These are phyloP conservation scores for Piscicola geometra DNA, from an alignment of 2,888 invertebrate genomes.

Conservation along the genomic window DNA sequence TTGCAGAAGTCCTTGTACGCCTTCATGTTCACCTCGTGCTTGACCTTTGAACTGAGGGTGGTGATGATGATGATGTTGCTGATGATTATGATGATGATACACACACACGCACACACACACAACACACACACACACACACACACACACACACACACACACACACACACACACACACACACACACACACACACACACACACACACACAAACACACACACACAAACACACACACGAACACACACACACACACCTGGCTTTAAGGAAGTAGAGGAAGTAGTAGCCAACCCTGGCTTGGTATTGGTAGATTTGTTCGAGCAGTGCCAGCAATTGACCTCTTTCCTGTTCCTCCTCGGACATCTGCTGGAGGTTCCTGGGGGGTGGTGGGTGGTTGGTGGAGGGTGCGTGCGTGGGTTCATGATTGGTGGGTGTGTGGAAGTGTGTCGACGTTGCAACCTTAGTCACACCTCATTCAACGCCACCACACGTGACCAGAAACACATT, in stretches of 20 bases:
- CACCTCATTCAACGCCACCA: not conserved
- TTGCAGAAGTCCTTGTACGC: conserved; percentile 85
- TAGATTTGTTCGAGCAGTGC: conserved; percentile 77
- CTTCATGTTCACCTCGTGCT: conserved; percentile 68
- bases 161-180: not conserved
- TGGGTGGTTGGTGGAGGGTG: not conserved
- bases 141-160: not conserved
- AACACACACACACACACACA: no score
- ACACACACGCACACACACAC: no score
- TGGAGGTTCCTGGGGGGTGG: conserved; percentile 65
- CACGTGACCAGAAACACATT: not conserved
- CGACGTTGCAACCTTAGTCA: not conserved
- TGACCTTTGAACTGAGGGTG: conserved; percentile 20
- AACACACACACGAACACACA: not conserved
- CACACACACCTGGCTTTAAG: conserved; percentile 64
- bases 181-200: not conserved
- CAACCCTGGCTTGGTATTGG: conserved; percentile 67
- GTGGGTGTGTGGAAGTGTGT: not conserved
- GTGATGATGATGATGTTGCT: conserved; percentile 5
- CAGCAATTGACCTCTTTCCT: conserved; percentile 72
- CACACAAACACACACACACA: no score
- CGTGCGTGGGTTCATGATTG: not conserved
- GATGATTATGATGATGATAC: conserved; percentile 13
- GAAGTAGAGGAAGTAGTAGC: conserved; percentile 82
- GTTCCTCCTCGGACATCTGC: conserved; percentile 68